Base-by-base conservation (phyloP, 2,888 invertebrate genomes). In the Euplexia lucipara region DNA sequence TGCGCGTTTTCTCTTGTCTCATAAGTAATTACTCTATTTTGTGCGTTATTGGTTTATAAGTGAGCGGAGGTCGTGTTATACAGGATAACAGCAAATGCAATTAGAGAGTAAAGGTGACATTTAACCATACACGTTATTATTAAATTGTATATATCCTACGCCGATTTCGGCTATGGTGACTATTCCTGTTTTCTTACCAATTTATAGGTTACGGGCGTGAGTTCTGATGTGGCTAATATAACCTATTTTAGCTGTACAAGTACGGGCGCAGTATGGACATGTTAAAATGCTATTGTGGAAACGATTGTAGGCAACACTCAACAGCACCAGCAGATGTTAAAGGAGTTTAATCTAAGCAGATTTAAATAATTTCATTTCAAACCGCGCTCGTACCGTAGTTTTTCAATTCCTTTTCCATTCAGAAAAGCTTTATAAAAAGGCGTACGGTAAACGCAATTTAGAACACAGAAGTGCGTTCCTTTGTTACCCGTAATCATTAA, bases 401-500 rank as follows among this genome's bases (percentile, higher is more conserved):
- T 51, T 39, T 39, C 16, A 45, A 61, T 44, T 45, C 9, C 9
- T 45, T 44, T 45, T 47, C 20, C 16, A 16, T 42, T 26, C 14
- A 32, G 14, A 20, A 26, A 42, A 14, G 20, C 22, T 14, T 42
- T 37, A 47, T 48, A 53, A 71, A 69, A 72, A 53, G 52, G 30
- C 18, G 22, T 37, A 72, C 41, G 32, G 22, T 53, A 37, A 51
- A 66, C 41, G 32, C 34, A 41, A 44, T 70, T 57, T 35, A 37
- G 52, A 45, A 54, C 41, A 30, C 53, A 56, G 8, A 47, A 45
- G 41, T 39, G 32, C 41, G 47, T 62, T 66, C 34, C 35, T 66
- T 70, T 76, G 76, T 75, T 64, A 66, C 16, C 42, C 45, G 58
- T 54, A 39, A 63, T 69, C 34, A 74, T 77, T 68, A 70, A 71